These are phyloP conservation scores for Fragum whitleyi DNA, from an alignment of 2,888 invertebrate genomes.

Conservation along the genomic window DNA sequence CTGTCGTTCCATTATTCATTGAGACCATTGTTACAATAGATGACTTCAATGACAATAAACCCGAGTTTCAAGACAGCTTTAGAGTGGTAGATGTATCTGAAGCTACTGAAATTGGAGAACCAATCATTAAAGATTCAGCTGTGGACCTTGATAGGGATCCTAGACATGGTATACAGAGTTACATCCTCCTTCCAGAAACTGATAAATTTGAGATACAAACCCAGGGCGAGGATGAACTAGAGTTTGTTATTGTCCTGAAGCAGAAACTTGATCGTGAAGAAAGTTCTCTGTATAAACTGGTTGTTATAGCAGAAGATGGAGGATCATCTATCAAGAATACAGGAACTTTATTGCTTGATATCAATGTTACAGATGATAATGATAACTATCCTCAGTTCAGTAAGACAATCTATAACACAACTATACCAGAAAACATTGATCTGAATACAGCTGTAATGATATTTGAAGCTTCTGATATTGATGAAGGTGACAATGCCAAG, in stretches of 20 bases:
- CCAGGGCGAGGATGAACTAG: slow-evolving; percentile 60
- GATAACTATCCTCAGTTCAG: slow-evolving; percentile 71
- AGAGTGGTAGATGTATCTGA: slow-evolving; percentile 67
- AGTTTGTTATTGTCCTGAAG: slow-evolving; percentile 74
- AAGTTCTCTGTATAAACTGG: slow-evolving; percentile 69
- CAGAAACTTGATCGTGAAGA: slow-evolving; percentile 75
- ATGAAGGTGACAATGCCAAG: slow-evolving; percentile 91
- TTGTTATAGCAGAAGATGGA: slow-evolving; percentile 72
- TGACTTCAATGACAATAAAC: slow-evolving; percentile 78
- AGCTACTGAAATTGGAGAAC: slow-evolving; percentile 60
- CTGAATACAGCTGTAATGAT: slow-evolving; percentile 56
- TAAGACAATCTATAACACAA: slow-evolving; percentile 57
- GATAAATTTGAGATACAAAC: slow-evolving; percentile 69
- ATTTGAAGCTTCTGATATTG: slow-evolving; percentile 93
- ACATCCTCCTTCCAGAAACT: slow-evolving; percentile 65
- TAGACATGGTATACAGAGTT: slow-evolving; percentile 70
- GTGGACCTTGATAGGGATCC: slow-evolving; percentile 71
- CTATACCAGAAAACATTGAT: slow-evolving; percentile 65
- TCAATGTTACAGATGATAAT: slow-evolving; percentile 70
- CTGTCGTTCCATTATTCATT: slow-evolving; percentile 68
- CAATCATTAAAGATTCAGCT: slow-evolving; percentile 68
- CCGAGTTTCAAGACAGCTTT: slow-evolving; percentile 65
- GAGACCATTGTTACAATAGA: slow-evolving; percentile 68
- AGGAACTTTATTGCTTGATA: slow-evolving; percentile 65
- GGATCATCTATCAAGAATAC: slow-evolving; percentile 64